These are phyloP conservation scores for Lepus townsendii DNA, from an alignment of 2,797 vertebrate genomes.

Conservation along the genomic window DNA sequence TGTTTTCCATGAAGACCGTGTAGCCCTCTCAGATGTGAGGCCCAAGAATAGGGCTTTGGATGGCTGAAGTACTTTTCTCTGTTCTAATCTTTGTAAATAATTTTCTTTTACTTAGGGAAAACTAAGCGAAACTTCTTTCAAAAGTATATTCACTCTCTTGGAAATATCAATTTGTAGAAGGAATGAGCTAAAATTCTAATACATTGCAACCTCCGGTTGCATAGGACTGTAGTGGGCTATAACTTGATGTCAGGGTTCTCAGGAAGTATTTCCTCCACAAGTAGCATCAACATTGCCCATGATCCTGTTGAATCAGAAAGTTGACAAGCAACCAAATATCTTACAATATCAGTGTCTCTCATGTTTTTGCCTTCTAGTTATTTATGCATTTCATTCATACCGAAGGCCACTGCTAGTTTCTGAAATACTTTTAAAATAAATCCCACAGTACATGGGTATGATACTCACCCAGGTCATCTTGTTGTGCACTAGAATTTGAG, in stretches of 20 bases:
- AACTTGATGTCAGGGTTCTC: not conserved
- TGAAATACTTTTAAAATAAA: too few relatives aligned
- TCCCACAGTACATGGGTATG: too few relatives aligned
- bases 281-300: not conserved
- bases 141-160: not conserved
- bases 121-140: not conserved
- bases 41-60: too few relatives aligned
- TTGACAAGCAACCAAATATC: not conserved
- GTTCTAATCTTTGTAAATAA: not conserved
- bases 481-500: not conserved
- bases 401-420: too few relatives aligned
- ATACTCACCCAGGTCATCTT: not conserved
- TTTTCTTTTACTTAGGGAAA: constrained; percentile 12
- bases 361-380: too few relatives aligned
- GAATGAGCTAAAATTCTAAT: not conserved
- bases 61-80: too few relatives aligned
- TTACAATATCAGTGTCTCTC: not conserved
- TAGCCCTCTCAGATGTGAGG: too few relatives aligned
- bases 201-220: not conserved
- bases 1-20: too few relatives aligned
- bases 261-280: not conserved
- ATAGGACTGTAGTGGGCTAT: not conserved
- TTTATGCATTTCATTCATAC: too few relatives aligned
- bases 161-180: not conserved
- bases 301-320: not conserved